Base-by-base conservation (phyloP, 2,888 invertebrate genomes). In the Perizoma affinitatum region DNA sequence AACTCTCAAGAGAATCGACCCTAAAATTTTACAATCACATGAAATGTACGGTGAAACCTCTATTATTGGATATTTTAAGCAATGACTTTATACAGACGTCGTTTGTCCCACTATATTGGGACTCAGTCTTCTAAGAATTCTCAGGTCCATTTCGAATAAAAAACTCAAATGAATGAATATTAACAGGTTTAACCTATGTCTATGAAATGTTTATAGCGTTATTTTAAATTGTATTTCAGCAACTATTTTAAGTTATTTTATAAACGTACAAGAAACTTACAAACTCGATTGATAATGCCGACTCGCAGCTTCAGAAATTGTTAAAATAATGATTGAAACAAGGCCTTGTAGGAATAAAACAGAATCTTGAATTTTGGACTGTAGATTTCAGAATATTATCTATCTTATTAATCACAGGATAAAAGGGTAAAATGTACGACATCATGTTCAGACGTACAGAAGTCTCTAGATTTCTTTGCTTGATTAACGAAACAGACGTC, bases 41-140 rank as follows among this genome's bases (percentile, higher is more conserved):
- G 44, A 50, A 57, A 61, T 59, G 60, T 58, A 52, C 57, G 57
- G 53, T 53, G 58, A 52, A 61, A 56, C 54, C 58, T 61, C 58
- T 56, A 58, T 60, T 65, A 65, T 58, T 58, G 51, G 45, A 52
- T 55, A 63, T 61, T 53, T 57, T 45, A 62, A 60, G 58, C 49
- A 65, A 60, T 64, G 53, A 58, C 40, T 66, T 64, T 58, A 63
- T 64, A 61, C 61, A 58, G 57, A 52, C 49, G 50, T 44, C 58
- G 46, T 55, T 10, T 52, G 59, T 61, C 68, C 62, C 62, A 43
- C 3, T 22, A 1, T 38, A 57, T 51, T 40, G 22, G 3, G 22
- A 22, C 22, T 22, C 22, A 22, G 66, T 35, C 62, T 61, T 61
- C 34, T 60, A n/a, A n/a, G n/a, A 55, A 54, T 62, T 56, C 46